phyloP scores from a whole-genome alignment of 2,888 invertebrate genomes.

The Anarsia innoxiella region DNA sequence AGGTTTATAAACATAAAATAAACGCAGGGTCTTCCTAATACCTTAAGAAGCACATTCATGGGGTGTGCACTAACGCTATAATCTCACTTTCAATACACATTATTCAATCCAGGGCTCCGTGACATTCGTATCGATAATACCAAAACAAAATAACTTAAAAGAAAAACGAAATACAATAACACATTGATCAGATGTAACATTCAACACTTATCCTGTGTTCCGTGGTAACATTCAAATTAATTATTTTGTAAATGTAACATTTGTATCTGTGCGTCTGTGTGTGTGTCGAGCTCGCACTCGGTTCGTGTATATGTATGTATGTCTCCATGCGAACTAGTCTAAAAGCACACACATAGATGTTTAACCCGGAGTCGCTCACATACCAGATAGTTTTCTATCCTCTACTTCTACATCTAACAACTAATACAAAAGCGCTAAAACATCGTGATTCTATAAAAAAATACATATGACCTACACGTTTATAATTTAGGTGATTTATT shows the following conservation, averaged over 20 bases:
- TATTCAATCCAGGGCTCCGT: slow-evolving; percentile 66
- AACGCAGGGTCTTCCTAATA: slow-evolving; percentile 61
- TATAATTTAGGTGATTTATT: slow-evolving; percentile 8
- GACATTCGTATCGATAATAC: slow-evolving; percentile 36
- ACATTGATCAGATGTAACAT: slow-evolving; percentile 42
- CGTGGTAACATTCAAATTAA: slow-evolving; percentile 24
- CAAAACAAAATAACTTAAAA: slow-evolving; percentile 28
- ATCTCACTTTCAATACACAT: slow-evolving; percentile 17
- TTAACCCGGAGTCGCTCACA: slow-evolving; percentile 64
- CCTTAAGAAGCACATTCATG: slow-evolving; percentile 73
- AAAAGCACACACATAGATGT: slow-evolving; percentile 56
- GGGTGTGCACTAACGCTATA: slow-evolving; percentile 66
- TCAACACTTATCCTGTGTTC: slow-evolving; percentile 34
- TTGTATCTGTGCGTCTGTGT: slow-evolving; percentile 38
- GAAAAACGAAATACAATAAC: slow-evolving; percentile 34
- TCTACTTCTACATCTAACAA: slow-evolving; percentile 31
- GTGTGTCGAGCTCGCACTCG: slow-evolving; percentile 36
- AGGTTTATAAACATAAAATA: slow-evolving; percentile 43
- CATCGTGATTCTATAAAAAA: slow-evolving; percentile 22
- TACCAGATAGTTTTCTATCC: slow-evolving; percentile 48
- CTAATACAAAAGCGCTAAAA: slow-evolving; percentile 38
- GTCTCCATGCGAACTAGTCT: slow-evolving; percentile 27
- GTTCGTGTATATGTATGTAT: slow-evolving; percentile 33
- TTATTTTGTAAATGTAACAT: slow-evolving; percentile 23
- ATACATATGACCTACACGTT: slow-evolving; percentile 11